Evolutionary conservation across 1,140 invertebrate species (phyloP), one percentile per base, ranked within the genome.

Genomic region (Planococcus citri): DNA sequence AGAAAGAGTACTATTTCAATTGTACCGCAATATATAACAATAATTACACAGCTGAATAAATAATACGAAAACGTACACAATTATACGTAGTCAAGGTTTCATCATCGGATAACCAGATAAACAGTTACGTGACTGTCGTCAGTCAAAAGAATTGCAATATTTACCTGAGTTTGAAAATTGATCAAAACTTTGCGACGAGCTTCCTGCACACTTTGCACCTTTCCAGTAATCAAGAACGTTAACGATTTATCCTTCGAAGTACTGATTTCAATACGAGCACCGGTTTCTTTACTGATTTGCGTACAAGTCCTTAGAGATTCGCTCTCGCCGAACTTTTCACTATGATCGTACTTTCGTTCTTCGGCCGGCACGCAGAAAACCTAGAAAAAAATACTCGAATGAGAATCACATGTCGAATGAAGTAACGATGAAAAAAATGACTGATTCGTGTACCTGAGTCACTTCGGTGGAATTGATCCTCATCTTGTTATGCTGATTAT

Each of bases 171-270:
- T 81, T 97, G 94, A 76, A 97, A 94, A 76, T 89, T 88, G 72
- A 87, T 86, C 67, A 95, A 81, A 76, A 97, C 93, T 76, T 88
- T 86, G 68, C 92, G 84, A 73, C 90, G 86, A 10, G 95, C 95
- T 78, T 93, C 90, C 73, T 91, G 80, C 24, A 97, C 90, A 75
- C 88, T 87, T 76, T 90, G 88, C 77, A 87, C 85, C 83, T 92
- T 95, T 70, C 97, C 97, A 77, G 89, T 93, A 27, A 99, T 89
- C 61, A 98, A 82, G 78, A 99, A 97, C 67, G 95, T 97, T 61
- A 99, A 82, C 71, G 91, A 95, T 75, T 95, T 91, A 81, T 99
- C 95, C 78, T 94, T 95, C 69, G 91, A 90, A 37, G 90, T 88
- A 72, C 90, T 94, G 76, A 98, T 94, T 80, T 99, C 96, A 79